phyloP scores from a whole-genome alignment of 2,888 invertebrate genomes.

The Trissoscelio sp. region DNA sequence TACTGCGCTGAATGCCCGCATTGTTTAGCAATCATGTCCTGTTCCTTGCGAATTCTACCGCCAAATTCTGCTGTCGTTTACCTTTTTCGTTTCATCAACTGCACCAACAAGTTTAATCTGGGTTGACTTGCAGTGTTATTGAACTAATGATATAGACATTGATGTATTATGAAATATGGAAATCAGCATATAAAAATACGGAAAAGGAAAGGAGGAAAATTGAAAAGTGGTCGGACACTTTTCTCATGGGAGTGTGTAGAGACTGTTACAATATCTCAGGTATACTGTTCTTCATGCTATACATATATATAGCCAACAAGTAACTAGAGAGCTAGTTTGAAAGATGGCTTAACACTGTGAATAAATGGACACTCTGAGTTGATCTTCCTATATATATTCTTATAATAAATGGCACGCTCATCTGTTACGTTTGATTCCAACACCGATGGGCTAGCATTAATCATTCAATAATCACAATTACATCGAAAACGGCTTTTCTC shows the following conservation, averaged over 20 bases:
- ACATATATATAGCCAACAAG: conserved; percentile 26
- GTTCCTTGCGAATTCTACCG: conserved; percentile 23
- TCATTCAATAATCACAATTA: conserved; percentile 35
- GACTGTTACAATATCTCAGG: conserved; percentile 3
- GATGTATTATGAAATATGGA: not conserved
- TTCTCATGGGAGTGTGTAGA: conserved; percentile 7
- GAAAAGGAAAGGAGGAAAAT: not conserved
- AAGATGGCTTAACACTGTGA: conserved; percentile 49
- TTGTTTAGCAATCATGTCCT: conserved; percentile 51
- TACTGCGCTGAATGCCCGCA: conserved; percentile 39
- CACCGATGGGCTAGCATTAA: conserved; percentile 11
- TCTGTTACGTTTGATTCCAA: conserved; percentile 31
- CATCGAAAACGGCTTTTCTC: conserved; percentile 2
- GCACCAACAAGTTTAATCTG: no score
- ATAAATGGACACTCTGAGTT: conserved; percentile 43
- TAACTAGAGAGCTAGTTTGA: conserved; percentile 59
- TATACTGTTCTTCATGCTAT: conserved; percentile 5
- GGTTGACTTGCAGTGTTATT: no score
- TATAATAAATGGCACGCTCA: conserved; percentile 44
- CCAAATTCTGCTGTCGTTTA: conserved; percentile 7
- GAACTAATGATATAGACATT: no score
- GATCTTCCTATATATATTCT: conserved; percentile 52
- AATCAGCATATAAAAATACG: not conserved
- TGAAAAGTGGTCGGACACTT: conserved; percentile 14
- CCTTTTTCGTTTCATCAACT: not conserved